These are phyloP conservation scores for Drosophila rellima DNA, from an alignment of 2,888 invertebrate genomes.

Conservation along the genomic window DNA sequence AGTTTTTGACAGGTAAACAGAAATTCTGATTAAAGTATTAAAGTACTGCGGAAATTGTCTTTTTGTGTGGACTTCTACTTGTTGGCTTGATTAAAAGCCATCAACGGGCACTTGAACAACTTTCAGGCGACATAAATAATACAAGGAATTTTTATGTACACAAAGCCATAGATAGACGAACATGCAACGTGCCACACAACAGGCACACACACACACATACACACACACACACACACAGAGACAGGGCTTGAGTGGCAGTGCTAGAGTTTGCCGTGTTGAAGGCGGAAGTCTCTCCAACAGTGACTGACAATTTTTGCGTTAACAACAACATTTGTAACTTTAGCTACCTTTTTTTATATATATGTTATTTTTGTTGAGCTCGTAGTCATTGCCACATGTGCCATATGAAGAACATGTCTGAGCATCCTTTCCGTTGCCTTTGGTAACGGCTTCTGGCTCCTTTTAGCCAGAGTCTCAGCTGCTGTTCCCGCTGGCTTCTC, in stretches of 20 bases:
- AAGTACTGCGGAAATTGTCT: slow-evolving; percentile 11
- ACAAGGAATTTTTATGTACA: slow-evolving; percentile 40
- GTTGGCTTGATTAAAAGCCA: slow-evolving; percentile 56
- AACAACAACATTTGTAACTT: slow-evolving; percentile 50
- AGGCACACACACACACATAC: slow-evolving; percentile 2
- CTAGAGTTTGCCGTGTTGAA: slow-evolving; percentile 40
- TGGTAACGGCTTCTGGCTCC: slow-evolving; percentile 31
- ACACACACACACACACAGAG: slow-evolving; percentile 6
- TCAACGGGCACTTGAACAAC: slow-evolving; percentile 52
- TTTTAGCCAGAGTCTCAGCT: slow-evolving; percentile 14
- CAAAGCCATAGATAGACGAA: slow-evolving; percentile 17
- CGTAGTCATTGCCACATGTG: slow-evolving; percentile 66
- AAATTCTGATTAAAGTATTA: slow-evolving; percentile 2
- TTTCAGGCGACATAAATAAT: slow-evolving; percentile 48
- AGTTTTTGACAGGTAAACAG: slow-evolving; percentile 30
- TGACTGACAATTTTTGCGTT: slow-evolving; percentile 78
- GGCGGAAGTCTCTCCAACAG: slow-evolving; percentile 74
- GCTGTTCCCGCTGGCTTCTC: slow-evolving; percentile 1
- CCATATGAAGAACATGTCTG: slow-evolving; percentile 26
- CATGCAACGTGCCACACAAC: slow-evolving; percentile 21
- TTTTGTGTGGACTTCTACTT: slow-evolving; percentile 21
- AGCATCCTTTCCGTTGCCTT: slow-evolving; percentile 27
- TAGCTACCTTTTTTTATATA: slow-evolving; percentile 13
- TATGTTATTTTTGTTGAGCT: slow-evolving; percentile 14
- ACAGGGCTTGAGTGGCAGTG: slow-evolving; percentile 32